phyloP scores from a whole-genome alignment of 2,888 invertebrate species.

The Cremastinae sp. region DNA sequence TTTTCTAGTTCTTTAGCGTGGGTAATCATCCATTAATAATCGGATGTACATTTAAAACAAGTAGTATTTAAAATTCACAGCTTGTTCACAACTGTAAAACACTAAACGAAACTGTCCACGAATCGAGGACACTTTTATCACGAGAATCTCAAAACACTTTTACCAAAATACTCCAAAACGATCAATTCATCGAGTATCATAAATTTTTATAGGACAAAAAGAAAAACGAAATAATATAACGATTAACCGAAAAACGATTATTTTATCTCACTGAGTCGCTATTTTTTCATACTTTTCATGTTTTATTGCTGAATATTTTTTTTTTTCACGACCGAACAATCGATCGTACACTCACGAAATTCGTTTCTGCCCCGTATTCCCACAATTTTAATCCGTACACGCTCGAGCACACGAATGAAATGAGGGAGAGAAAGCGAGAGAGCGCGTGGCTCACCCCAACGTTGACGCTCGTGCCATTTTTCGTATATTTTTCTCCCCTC shows the following conservation, averaged over 20 bases:
- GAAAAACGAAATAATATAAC: neutral
- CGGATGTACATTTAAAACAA: neutral
- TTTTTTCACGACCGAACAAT: neutral
- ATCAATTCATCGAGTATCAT: too few species aligned
- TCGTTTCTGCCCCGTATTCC: neutral
- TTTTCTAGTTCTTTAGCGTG: neutral
- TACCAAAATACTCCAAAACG: too few species aligned
- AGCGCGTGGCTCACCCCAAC: neutral
- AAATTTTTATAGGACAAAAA: too few species aligned
- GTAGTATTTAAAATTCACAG: slow-evolving; percentile 3
- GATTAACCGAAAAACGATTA: neutral
- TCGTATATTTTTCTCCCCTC: too few species aligned
- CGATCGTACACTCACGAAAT: slow-evolving; percentile 32
- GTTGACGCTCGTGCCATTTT: too few species aligned
- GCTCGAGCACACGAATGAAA: neutral
- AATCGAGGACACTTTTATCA: too few species aligned
- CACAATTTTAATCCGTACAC: neutral
- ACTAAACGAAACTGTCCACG: neutral
- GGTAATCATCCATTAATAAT: neutral
- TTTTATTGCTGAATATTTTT: neutral
- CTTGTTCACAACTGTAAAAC: slow-evolving; percentile 18
- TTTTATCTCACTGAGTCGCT: too few species aligned
- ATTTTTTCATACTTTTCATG: neutral
- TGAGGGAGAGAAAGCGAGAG: neutral
- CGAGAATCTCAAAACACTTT: too few species aligned